Evolutionary conservation across 2,113 vertebrate genomes (phyloP), one percentile per base, ranked within the genome.

Genomic region (Rhombomys opimus): DNA sequence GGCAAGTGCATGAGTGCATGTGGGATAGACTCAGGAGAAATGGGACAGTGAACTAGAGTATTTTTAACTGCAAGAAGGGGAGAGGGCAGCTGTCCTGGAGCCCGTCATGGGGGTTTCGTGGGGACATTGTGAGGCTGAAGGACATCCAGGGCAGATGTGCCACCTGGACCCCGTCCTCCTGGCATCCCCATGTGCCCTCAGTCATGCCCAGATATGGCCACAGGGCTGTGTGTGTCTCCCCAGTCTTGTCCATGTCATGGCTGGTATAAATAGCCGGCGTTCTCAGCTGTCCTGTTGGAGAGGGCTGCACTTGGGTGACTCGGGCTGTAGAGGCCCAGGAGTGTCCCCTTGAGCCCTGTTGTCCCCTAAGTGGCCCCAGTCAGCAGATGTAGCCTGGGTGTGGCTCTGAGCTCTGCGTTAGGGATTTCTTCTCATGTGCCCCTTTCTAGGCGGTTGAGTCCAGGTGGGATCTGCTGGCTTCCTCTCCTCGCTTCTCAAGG

Each of bases 141-240:
- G 98, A 94, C 96, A 73, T 90, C 78, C 93, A 67, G 89, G 97
- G 96, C 98, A 98, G 98, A 97, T 87, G 97, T 76, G 59, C 77
- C 32, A 20, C 63, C 23, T 7, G 15, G 38, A 87, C 25, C 52
- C 54, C 13, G 22, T n/a, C 61, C 81, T 84, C 93, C 80, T 97
- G 96, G 94, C 59, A 94, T 90, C 57, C 97, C 0, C 1, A 57
- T 77, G 57, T 4, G 38, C 78, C 27, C 77, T 89, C 92, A 0
- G 0, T 96, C 97, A 98, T 98, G 98, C 96, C 98, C 99, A 98
- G 97, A 99, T 99, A 98, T 98, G 98, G 99, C 92, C 23, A 61
- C 84, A 6, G 38, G 90, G 46, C 89, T 1, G 32, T 11, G 15
- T 23, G 93, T 25, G 54, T 61, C 86, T 50, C 32, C 14, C 68